Conservation (phyloP, 2,113 vertebrate genomes). For the Syngnathus floridae region DNA sequence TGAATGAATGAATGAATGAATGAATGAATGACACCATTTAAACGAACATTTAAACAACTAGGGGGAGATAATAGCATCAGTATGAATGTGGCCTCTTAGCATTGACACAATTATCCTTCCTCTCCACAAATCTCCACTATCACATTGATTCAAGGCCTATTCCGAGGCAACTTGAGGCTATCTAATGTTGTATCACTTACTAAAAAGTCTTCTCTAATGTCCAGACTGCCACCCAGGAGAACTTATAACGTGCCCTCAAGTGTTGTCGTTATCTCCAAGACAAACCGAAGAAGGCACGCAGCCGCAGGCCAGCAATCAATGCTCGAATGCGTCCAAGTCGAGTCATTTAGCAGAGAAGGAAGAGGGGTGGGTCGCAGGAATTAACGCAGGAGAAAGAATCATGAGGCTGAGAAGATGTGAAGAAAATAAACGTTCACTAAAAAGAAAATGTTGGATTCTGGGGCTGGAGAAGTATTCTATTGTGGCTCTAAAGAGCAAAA, state of each 20-base stretch:
- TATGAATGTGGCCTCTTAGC: not conserved
- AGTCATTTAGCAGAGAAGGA: conserved; percentile 14
- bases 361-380: conserved; percentile 9
- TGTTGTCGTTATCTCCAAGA: conserved; percentile 43
- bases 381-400: conserved; percentile 2
- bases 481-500: not conserved
- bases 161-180: conserved; percentile 10
- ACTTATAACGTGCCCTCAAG: conserved; percentile 35
- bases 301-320: conserved; percentile 18
- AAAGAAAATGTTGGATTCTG: not conserved
- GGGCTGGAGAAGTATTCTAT: not conserved
- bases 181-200: conserved; percentile 29
- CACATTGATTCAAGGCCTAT: conserved; percentile 3
- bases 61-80: not conserved
- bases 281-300: conserved; percentile 33
- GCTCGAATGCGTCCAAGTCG: conserved; percentile 8
- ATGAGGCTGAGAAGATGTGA: conserved; percentile 10
- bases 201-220: conserved; percentile 33
- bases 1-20: too few species aligned
- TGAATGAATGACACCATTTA: too few species aligned
- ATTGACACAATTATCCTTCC: not conserved
- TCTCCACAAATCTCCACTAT: conserved; percentile 14
- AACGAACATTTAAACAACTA: not conserved
- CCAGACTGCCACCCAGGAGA: conserved; percentile 24
- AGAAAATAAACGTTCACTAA: conserved; percentile 27